Base-by-base conservation (phyloP, 2,888 invertebrate species). In the Macrosoma leucophasiata region DNA sequence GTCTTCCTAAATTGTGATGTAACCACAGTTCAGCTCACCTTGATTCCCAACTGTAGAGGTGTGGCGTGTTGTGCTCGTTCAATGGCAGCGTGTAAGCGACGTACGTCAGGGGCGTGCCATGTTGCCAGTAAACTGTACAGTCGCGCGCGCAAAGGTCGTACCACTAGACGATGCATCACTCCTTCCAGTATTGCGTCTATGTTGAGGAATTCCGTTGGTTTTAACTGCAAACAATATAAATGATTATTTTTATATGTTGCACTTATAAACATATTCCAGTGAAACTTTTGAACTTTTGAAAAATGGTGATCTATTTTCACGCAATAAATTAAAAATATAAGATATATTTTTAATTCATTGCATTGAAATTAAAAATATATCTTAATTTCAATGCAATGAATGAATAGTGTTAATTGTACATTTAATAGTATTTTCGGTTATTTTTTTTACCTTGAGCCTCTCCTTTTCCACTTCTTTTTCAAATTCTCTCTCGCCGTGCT, bases 111-210 rank as follows among this genome's bases (percentile, higher is more conserved):
- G 3, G 90, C 94, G 65, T 96, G 98, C 85, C 95, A 94, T 31
- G 96, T 93, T 41, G 97, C 93, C 59, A 96, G 91, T 54, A 95
- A 84, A 48, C 90, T 87, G 63, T 95, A 94, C 41, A 97, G 88
- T 58, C 94, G 92, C 38, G 91, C 90, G 43, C 95, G 90, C 44
- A 97, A 76, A 4, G 96, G 96, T 32, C 91, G 85, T 18, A 98
- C 93, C 13, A 98, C 94, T 51, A 97, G 85, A 50, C 94, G 90
- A 75, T 97, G 96, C 87, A 98, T 92, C 42, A 97, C 96, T 39
- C 93, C 93, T 77, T 98, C 98, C 52, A 98, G 81, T 52, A 98
- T 96, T 33, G 96, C 93, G 66, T 98, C 98, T 66, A 98, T 86
- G 82, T 98, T 98, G 56, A 98, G 87, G 68, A 97, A 97, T 71